A percentile compares a stretch with the other conserved stretches of the same genome.
Conservation (phyloP, 2,888 invertebrate genomes). For the Onthophagus sagittarius region DNA sequence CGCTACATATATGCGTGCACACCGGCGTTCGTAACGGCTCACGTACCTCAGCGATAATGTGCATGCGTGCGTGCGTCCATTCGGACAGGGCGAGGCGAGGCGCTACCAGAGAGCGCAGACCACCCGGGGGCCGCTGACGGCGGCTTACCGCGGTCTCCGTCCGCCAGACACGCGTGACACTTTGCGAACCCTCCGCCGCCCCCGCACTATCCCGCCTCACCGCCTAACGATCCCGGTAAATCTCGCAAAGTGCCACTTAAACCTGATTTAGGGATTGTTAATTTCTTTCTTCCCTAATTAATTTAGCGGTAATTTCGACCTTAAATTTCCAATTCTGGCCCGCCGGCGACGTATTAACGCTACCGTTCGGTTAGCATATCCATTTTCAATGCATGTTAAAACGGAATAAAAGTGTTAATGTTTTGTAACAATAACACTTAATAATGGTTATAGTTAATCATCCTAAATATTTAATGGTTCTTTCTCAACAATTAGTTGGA, state of each 20-base stretch:
- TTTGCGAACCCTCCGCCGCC: not conserved
- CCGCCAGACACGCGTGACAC: not conserved
- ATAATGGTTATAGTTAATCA: no score
- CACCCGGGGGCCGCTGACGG: conserved; percentile 34
- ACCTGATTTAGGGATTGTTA: not conserved
- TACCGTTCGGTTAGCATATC: not conserved
- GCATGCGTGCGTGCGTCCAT: conserved; percentile 25
- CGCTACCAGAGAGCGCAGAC: conserved; percentile 33
- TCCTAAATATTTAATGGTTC: not conserved
- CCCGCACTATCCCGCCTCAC: not conserved
- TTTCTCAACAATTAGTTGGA: not conserved
- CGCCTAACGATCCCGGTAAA: not conserved
- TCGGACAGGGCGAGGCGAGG: conserved; percentile 25
- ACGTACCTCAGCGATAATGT: conserved; percentile 23
- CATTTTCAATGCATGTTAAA: not conserved
- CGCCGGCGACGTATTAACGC: not conserved
- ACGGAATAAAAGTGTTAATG: no score
- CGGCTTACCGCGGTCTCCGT: conserved; percentile 23
- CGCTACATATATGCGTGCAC: not conserved
- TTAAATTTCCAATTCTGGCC: not conserved
- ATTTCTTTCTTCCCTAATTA: not conserved
- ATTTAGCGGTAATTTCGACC: not conserved
- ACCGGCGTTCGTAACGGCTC: not conserved
- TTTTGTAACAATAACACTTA: no score
- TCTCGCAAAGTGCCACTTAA: not conserved